A percentile compares a stretch with the other conserved stretches of the same genome.
These are phyloP conservation scores for Monochamus saltuarius DNA, from an alignment of 1,140 invertebrate genomes.

Conservation along the genomic window DNA sequence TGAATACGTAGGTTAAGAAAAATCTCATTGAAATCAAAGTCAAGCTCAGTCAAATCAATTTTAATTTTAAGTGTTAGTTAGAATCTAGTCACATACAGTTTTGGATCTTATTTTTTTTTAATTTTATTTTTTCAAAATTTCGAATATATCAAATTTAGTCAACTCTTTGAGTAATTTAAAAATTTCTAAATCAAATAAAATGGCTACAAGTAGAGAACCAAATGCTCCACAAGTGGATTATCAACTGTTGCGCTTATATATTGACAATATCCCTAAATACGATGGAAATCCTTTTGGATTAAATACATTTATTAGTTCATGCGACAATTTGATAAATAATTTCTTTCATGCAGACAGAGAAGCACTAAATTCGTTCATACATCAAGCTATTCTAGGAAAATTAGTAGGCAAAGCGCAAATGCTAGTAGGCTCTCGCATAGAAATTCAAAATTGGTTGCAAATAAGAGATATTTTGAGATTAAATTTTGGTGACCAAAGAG, in stretches of 20 bases:
- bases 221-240: conserved; percentile 13
- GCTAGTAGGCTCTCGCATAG: conserved; percentile 18
- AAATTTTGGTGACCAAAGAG: conserved; percentile 25
- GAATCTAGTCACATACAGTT: too few relatives aligned
- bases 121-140: too few relatives aligned
- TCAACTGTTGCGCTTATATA: conserved; percentile 19
- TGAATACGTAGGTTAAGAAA: too few relatives aligned
- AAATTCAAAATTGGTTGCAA: conserved; percentile 15
- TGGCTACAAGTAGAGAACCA: too few relatives aligned
- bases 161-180: too few relatives aligned
- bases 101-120: too few relatives aligned
- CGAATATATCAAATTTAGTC: too few relatives aligned
- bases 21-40: too few relatives aligned
- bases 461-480: conserved; percentile 17
- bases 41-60: too few relatives aligned
- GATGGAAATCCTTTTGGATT: too few relatives aligned
- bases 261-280: conserved; percentile 22
- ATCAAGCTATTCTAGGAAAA: conserved; percentile 25
- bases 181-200: too few relatives aligned
- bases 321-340: conserved; percentile 14
- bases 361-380: conserved; percentile 10
- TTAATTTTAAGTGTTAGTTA: too few relatives aligned
- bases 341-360: conserved; percentile 4
- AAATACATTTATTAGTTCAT: conserved; percentile 21
- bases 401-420: conserved; percentile 17